Base-by-base conservation (phyloP, 1,140 invertebrate genomes). In the Neodiprion lecontei region DNA sequence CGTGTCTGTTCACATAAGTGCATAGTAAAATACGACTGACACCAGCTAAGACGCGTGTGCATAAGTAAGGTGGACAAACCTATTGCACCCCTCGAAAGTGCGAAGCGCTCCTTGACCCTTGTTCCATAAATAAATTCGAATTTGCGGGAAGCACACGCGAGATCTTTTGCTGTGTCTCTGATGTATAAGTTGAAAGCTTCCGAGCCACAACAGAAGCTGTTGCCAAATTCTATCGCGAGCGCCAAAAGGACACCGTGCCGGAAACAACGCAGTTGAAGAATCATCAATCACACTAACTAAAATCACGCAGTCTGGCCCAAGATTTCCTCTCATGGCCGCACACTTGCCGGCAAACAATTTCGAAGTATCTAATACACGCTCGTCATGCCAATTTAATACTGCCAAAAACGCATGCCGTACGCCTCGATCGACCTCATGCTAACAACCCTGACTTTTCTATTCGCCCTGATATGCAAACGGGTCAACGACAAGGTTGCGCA, bases 91-190 rank as follows among this genome's bases (percentile, higher is more conserved):
- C 28, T 3, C 28, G 28, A 40, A 40, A 40, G 28, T 61, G 11
- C 53, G 8, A 40, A 61, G 53, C 53, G 53, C 53, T 61, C 53
- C 53, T 61, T 61, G 53, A 61, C 53, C 53, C 53, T 61, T 61
- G 53, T 12, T 61, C n/a, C 53, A 4, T 12, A 61, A 61, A 61
- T 61, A 61, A 17, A 17, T 61, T 12, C 11, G n/a, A 17, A 61
- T 61, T 61, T 17, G 53, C 7, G 53, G 53, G 11, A 61, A 61
- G 7, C 53, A 17, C 53, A 17, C 4, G 4, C 11, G 53, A 17
- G 28, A 40, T 40, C 53, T 1, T 40, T 40, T 40, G 28, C 28
- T 40, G 28, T 40, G 28, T 40, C 28, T 40, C 28, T 40, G 28
- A 1, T 17, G 53, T 17, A 12, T 61, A 61, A 61, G 53, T 17